These are phyloP conservation scores for Atrina japonica DNA, from an alignment of 2,888 invertebrate species.

Conservation along the genomic window DNA sequence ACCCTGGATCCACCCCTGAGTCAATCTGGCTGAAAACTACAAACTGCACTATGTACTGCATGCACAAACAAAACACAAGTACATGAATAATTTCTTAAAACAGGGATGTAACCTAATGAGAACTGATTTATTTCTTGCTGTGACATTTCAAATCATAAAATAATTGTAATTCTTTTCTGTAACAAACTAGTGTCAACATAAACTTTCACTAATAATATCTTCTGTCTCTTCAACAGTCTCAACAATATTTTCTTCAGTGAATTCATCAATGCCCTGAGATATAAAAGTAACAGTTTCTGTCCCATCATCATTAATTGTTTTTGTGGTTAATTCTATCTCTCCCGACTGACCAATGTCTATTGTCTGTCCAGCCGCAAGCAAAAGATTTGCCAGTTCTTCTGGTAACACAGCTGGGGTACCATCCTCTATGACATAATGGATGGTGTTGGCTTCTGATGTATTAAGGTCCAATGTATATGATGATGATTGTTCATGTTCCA, in stretches of 20 bases:
- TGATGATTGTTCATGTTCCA: too few relatives aligned
- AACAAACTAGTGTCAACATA: too few relatives aligned
- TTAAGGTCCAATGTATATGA: neutral
- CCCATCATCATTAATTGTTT: neutral
- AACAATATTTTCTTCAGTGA: neutral
- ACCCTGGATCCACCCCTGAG: too few relatives aligned
- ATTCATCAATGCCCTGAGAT: neutral
- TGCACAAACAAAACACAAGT: too few relatives aligned
- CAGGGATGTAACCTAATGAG: too few relatives aligned
- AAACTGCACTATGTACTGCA: too few relatives aligned
- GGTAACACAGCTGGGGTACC: slow-evolving; percentile 46
- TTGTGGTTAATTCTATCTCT: neutral
- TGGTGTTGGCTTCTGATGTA: slow-evolving; percentile 37
- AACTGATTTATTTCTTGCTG: too few relatives aligned
- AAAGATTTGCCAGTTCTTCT: slow-evolving; percentile 60
- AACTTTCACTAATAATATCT: neutral
- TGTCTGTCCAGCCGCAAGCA: slow-evolving; percentile 59
- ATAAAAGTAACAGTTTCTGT: slow-evolving; percentile 1
- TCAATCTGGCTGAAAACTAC: too few relatives aligned
- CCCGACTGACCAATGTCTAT: slow-evolving; percentile 22
- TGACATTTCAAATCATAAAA: too few relatives aligned
- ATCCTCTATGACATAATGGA: slow-evolving; percentile 60
- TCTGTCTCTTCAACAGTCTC: neutral
- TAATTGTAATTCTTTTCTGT: too few relatives aligned
- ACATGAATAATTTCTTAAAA: too few relatives aligned